phyloP scores from a whole-genome alignment of 2,888 invertebrate genomes.

The Hyppa rectilinea region DNA sequence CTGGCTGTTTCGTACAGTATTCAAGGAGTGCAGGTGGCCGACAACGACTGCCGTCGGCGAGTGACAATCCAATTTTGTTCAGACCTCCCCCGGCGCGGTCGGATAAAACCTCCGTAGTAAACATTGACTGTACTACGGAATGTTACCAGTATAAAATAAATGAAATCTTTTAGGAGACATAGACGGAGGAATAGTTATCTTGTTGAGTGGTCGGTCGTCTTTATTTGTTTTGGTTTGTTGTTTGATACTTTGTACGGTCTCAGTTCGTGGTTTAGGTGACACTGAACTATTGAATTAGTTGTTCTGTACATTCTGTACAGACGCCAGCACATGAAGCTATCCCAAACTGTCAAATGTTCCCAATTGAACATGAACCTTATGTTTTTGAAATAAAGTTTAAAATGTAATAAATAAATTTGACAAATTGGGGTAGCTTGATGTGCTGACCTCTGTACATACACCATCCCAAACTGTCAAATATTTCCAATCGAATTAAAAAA shows the following conservation, averaged over 20 bases:
- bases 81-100: constrained; percentile 37
- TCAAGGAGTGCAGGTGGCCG: constrained; percentile 54
- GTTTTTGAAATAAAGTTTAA: too few relatives aligned
- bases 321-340: too few relatives aligned
- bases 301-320: too few relatives aligned
- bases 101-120: constrained; percentile 47
- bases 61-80: constrained; percentile 63
- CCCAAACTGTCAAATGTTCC: too few relatives aligned
- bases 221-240: constrained; percentile 12
- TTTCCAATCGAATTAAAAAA: too few relatives aligned
- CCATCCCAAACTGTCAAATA: too few relatives aligned
- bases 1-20: constrained; percentile 29
- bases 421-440: too few relatives aligned
- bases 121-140: constrained; percentile 49
- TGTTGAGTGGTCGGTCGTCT: constrained; percentile 22
- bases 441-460: too few relatives aligned
- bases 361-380: too few relatives aligned
- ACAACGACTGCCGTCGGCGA: constrained; percentile 23
- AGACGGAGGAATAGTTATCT: constrained; percentile 28
- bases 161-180: constrained; percentile 34
- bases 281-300: background rate
- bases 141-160: constrained; percentile 45
- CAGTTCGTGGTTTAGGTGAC: background rate
- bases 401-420: too few relatives aligned
- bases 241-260: background rate